A percentile compares a stretch with the other conserved stretches of the same genome.
Conservation (phyloP, 2,113 vertebrate genomes). For the Megaceryle maxima region DNA sequence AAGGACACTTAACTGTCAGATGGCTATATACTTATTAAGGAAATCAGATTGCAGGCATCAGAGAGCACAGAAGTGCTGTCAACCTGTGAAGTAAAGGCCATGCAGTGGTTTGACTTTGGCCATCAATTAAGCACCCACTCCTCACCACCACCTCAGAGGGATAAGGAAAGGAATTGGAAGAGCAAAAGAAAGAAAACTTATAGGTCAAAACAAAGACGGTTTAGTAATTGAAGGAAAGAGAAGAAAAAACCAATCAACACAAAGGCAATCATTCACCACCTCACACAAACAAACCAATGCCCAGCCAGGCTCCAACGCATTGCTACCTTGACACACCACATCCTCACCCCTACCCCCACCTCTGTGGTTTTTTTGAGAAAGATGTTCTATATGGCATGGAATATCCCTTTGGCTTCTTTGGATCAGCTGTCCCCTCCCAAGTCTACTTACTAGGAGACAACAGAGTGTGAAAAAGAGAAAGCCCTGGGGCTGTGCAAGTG, state of each 20-base stretch:
- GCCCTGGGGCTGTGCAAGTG: background rate
- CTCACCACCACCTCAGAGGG: background rate
- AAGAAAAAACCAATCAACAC: background rate
- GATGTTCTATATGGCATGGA: no score
- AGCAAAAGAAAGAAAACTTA: background rate
- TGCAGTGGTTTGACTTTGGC: rapidly evolving
- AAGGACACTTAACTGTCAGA: background rate
- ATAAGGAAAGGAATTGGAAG: background rate
- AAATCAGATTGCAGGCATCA: background rate
- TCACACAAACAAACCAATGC: background rate
- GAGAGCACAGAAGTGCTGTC: background rate
- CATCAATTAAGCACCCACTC: background rate
- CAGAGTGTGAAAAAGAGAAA: background rate
- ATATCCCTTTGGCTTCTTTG: no score
- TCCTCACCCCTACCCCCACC: rapidly evolving
- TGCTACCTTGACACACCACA: background rate
- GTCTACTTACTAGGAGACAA: background rate
- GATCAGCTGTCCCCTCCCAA: background rate
- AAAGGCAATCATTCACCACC: background rate
- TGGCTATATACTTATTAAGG: background rate
- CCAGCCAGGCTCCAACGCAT: background rate
- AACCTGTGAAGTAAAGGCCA: background rate
- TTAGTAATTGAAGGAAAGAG: background rate
- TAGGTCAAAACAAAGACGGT: background rate
- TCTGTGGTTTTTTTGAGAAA: background rate